Base-by-base conservation (phyloP, 30 jellyfish, hydroid and myxozoan species). In the Mastigias papua region DNA sequence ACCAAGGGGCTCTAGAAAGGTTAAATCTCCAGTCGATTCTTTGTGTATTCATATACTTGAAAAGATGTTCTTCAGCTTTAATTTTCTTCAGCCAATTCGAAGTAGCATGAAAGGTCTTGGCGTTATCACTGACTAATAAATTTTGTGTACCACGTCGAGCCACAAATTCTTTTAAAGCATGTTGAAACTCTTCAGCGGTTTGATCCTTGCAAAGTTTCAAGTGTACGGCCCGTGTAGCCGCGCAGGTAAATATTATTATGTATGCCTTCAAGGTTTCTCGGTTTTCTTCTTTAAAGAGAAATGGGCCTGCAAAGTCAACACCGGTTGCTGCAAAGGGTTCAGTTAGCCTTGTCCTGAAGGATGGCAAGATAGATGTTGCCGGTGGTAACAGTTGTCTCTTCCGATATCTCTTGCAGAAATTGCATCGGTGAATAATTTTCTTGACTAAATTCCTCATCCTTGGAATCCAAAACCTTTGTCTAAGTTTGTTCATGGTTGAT, bases 1-100 rank as follows among this genome's bases (percentile, higher is more conserved):
- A 82, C 92, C 92, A 82, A 3, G 92, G 92, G 7, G 92, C 92
- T 1, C 86, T 33, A 3, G 93, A 72, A 2, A 84, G 72, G 76
- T 84, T 70, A 51, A 84, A 82, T 31, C 31, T 37, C 84, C 92
- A 82, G 15, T 5, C 9, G 86, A 82, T 82, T 28, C 26, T 34
- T 34, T 49, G 32, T 1, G 92, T 30, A 3, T 86, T 86, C 34
- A 82, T 35, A 77, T 65, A 68, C 65, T 82, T 58, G 8, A 11
- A 15, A 13, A 82, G 61, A 62, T 42, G 78, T 15, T 82, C 92
- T 26, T 82, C 48, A 19, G 34, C 37, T 86, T 80, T 27, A 25
- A 82, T 22, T 17, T 26, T 68, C 51, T 37, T 48, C 76, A 82
- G 25, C 92, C 92, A 69, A 33, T 82, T 66, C 65, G 31, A 42